These are phyloP conservation scores for Cephalopachus bancanus DNA, from an alignment of 2,797 vertebrate genomes.

Conservation along the genomic window DNA sequence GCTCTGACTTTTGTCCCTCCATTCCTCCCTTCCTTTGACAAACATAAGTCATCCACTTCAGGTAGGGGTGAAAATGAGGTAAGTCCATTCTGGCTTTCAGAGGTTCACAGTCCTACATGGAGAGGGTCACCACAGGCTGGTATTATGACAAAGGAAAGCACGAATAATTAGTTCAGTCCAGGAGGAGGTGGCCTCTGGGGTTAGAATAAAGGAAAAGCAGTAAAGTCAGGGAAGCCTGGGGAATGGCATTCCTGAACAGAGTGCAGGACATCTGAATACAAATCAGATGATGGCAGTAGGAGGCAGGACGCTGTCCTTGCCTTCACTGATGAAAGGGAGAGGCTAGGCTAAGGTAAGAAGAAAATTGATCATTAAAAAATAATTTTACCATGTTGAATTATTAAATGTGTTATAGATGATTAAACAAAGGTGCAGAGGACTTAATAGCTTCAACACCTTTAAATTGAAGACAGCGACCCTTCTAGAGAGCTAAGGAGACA, in stretches of 20 bases:
- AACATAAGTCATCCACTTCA: background rate
- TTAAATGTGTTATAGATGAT: background rate
- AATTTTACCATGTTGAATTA: background rate
- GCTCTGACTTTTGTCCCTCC: background rate
- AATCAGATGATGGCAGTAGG: background rate
- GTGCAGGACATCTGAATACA: background rate
- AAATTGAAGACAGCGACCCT: background rate
- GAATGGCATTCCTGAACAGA: background rate
- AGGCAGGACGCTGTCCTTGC: rapidly evolving
- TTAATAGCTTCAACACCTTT: background rate
- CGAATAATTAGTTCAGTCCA: background rate
- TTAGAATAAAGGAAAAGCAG: background rate
- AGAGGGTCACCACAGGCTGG: background rate
- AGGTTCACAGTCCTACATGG: background rate
- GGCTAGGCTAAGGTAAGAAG: background rate
- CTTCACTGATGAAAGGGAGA: too few species aligned
- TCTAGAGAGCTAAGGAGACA: background rate
- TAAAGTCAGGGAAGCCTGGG: background rate
- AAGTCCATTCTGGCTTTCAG: background rate
- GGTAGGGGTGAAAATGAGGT: background rate
- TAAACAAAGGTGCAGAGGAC: background rate
- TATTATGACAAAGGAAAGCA: background rate
- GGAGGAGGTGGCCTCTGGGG: rapidly evolving
- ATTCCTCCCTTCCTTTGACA: background rate
- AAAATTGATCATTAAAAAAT: background rate